These are phyloP conservation scores for Calypte anna DNA, from an alignment of 2,113 vertebrate species.

Conservation along the genomic window DNA sequence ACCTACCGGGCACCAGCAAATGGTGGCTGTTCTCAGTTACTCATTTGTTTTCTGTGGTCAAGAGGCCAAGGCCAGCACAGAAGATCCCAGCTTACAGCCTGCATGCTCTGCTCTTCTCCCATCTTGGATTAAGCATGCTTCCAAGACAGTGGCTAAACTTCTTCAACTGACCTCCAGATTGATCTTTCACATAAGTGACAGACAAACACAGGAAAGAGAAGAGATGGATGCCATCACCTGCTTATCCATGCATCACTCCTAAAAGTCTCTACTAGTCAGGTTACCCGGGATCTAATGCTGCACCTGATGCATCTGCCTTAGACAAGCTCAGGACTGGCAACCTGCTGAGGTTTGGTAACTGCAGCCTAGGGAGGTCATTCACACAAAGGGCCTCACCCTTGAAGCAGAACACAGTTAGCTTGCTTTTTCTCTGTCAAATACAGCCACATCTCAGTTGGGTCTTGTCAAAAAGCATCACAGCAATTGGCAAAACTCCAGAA, in stretches of 20 bases:
- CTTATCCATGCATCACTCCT: neutral
- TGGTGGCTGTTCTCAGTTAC: neutral
- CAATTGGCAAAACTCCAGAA: neutral
- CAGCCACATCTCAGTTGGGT: neutral
- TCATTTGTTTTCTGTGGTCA: neutral
- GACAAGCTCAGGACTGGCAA: neutral
- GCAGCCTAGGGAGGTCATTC: neutral
- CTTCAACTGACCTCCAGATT: neutral
- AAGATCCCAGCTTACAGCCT: neutral
- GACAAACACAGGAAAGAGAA: neutral
- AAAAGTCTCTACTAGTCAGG: neutral
- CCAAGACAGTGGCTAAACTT: neutral
- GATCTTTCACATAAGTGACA: neutral
- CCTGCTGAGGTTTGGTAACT: neutral
- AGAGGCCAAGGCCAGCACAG: neutral
- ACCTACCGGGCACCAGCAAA: neutral
- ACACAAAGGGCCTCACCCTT: neutral
- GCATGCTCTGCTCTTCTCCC: neutral
- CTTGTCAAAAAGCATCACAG: neutral
- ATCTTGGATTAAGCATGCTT: neutral
- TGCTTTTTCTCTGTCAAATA: neutral
- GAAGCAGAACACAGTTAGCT: neutral
- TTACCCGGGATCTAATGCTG: neutral
- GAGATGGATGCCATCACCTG: neutral
- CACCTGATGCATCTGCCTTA: neutral